Evolutionary conservation across 2,888 invertebrate species (phyloP).

Genomic region (Caenorhabditis wallacei): DNA sequence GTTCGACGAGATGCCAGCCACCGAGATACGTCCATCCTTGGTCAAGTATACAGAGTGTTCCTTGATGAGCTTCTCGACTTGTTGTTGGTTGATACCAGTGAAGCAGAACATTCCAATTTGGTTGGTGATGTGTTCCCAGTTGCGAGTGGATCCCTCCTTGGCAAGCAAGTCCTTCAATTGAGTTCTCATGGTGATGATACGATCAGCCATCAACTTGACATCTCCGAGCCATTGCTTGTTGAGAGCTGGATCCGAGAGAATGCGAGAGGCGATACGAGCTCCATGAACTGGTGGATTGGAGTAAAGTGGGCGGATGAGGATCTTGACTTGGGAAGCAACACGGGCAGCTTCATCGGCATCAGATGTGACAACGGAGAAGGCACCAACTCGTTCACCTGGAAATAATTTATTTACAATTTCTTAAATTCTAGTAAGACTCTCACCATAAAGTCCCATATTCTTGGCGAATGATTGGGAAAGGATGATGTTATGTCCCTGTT

Average conservation of each 20-base stretch:
- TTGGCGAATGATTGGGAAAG: conserved; percentile 98
- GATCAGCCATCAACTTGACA: conserved; percentile 97
- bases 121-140: conserved; percentile 95
- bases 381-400: conserved; percentile 94
- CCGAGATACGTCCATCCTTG: conserved; percentile 94
- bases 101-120: conserved; percentile 99
- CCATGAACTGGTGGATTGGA: conserved; percentile 98
- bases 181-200: conserved; percentile 93
- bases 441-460: conserved; percentile 98
- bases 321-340: conserved; percentile 86
- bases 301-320: conserved; percentile 83
- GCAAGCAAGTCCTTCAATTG: conserved; percentile 89
- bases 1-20: conserved; percentile 93
- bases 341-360: conserved; percentile 90
- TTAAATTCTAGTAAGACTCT: conserved; percentile 39
- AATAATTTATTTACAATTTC: neutral
- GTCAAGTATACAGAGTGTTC: conserved; percentile 89
- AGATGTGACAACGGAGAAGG: conserved; percentile 90
- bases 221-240: conserved; percentile 93
- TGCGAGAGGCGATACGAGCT: conserved; percentile 91
- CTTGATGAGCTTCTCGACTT: conserved; percentile 78
- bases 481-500: conserved; percentile 92
- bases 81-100: conserved; percentile 90
- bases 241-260: conserved; percentile 89
- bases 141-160: conserved; percentile 88